Percentiles rank a stretch among this genome's conserved stretches.
Evolutionary conservation across 2,797 vertebrate genomes (phyloP).

Genomic region (Melanotaenia maccullochi): DNA sequence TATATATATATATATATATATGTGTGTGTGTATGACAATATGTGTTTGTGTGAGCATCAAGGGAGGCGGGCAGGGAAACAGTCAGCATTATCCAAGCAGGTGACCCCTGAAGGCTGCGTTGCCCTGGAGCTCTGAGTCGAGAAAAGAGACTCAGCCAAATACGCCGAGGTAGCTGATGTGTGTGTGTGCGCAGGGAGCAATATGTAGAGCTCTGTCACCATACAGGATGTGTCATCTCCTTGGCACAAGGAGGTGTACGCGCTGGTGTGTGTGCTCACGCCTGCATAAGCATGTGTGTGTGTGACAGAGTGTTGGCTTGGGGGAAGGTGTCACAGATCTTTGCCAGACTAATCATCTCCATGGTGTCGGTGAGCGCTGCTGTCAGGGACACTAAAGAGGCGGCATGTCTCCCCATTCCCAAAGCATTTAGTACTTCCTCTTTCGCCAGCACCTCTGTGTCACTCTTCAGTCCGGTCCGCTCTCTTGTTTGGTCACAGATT

Average conservation of each 20-base stretch:
- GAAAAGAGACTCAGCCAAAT: conserved; percentile 82
- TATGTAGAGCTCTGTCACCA: conserved; percentile 72
- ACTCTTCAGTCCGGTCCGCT: conserved; percentile 54
- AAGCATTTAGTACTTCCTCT: conserved; percentile 83
- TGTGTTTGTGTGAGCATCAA: conserved; percentile 86
- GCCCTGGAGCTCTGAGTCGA: conserved; percentile 80
- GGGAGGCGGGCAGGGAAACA: conserved; percentile 86
- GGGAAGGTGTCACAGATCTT: conserved; percentile 81
- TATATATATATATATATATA: conserved; percentile 29
- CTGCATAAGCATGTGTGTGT: conserved; percentile 49
- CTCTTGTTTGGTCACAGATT: conserved; percentile 70
- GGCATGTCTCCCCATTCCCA: conserved; percentile 77
- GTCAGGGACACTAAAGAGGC: conserved; percentile 85
- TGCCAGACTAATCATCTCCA: conserved; percentile 82
- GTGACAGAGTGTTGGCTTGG: conserved; percentile 80
- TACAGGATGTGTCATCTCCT: conserved; percentile 81
- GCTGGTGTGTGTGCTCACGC: conserved; percentile 63
- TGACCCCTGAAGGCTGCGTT: conserved; percentile 98
- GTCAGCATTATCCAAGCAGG: conserved; percentile 98
- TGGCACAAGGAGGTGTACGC: conserved; percentile 79
- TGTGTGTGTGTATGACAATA: conserved; percentile 36
- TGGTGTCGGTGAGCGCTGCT: conserved; percentile 81
- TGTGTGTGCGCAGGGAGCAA: conserved; percentile 48
- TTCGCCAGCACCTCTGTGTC: conserved; percentile 70
- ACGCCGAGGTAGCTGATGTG: conserved; percentile 60